Evolutionary conservation across 1,140 invertebrate species (phyloP).

Genomic region (Drosophila kohkoa): DNA sequence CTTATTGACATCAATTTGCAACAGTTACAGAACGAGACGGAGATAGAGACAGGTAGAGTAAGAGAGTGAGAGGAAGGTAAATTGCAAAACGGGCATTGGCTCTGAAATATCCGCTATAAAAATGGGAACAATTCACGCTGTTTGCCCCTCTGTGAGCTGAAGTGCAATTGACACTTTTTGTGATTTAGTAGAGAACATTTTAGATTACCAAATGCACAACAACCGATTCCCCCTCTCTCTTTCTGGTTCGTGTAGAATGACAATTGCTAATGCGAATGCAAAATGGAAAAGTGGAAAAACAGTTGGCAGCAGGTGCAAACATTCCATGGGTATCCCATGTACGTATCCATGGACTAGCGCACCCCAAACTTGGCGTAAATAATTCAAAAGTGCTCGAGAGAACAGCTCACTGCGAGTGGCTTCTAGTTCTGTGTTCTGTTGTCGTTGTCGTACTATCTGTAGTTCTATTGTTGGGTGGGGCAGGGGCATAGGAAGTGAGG

Average conservation of each 20-base stretch:
- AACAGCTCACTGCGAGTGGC: constrained; percentile 27
- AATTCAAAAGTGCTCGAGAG: constrained; percentile 56
- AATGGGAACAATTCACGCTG: constrained; percentile 27
- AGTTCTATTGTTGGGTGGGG: neutral
- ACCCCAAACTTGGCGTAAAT: constrained; percentile 59
- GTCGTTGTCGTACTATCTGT: neutral
- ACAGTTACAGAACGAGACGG: constrained; percentile 7
- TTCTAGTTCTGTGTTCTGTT: neutral
- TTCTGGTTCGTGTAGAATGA: constrained; percentile 13
- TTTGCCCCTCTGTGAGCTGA: constrained; percentile 19
- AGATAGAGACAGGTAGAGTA: neutral
- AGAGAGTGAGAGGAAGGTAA: neutral
- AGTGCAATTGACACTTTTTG: constrained; percentile 71
- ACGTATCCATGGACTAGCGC: constrained; percentile 12
- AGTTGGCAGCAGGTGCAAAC: constrained; percentile 53
- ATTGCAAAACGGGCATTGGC: constrained; percentile 19
- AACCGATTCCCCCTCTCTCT: neutral
- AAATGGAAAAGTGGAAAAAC: constrained; percentile 33
- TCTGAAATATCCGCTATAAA: constrained; percentile 43
- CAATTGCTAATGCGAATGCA: constrained; percentile 58
- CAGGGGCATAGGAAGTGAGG: neutral
- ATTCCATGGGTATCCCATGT: constrained; percentile 15
- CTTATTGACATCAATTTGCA: constrained; percentile 69
- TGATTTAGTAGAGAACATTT: constrained; percentile 66
- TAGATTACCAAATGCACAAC: constrained; percentile 60